Conservation (phyloP, 2,113 vertebrate species). For the Polyodon spathula region DNA sequence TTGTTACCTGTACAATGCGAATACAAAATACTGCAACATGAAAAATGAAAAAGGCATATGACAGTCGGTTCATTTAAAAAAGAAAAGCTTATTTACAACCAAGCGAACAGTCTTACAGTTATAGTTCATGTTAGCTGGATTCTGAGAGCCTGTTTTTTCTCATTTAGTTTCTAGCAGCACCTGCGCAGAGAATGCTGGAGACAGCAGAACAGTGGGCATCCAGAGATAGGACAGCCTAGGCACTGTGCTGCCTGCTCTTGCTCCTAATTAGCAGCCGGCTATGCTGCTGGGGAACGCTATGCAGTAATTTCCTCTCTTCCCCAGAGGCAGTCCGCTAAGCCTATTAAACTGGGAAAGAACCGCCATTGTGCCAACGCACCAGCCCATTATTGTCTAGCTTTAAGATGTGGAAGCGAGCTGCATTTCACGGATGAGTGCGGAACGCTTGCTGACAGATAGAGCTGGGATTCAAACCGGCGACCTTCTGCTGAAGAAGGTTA, state of each 20-base stretch:
- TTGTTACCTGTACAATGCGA: too few species aligned
- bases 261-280: conserved; percentile 41
- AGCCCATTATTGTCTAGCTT: neutral
- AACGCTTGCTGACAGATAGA: neutral
- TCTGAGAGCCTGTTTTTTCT: neutral
- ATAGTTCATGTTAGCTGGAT: too few species aligned
- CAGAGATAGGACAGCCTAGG: conserved; percentile 3
- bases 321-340: conserved; percentile 18
- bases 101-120: too few species aligned
- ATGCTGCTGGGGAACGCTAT: conserved; percentile 29
- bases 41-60: too few species aligned
- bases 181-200: conserved; percentile 24
- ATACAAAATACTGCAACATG: too few species aligned
- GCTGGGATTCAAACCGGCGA: neutral
- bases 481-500: neutral
- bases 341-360: conserved; percentile 18
- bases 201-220: conserved; percentile 32
- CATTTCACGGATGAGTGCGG: neutral
- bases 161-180: conserved; percentile 22
- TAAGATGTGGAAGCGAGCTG: neutral
- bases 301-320: conserved; percentile 25
- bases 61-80: too few species aligned
- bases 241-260: conserved; percentile 22
- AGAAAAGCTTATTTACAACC: too few species aligned
- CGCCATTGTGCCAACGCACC: neutral